Base-by-base conservation (phyloP, 2,888 invertebrate genomes). In the Arrhopalites spinosus region DNA sequence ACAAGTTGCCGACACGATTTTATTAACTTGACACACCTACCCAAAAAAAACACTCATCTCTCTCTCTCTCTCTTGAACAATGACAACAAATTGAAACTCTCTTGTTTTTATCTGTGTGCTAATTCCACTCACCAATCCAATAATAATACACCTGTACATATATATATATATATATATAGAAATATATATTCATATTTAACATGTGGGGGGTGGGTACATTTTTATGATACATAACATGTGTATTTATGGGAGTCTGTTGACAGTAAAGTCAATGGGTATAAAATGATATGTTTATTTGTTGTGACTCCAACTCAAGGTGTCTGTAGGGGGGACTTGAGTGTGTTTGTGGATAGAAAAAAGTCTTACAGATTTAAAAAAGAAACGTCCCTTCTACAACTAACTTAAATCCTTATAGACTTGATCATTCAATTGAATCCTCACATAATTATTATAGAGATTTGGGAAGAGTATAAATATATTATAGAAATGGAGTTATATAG, bases 1-100 rank as follows among this genome's bases (percentile, higher is more conserved):
- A n/a, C n/a, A n/a, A 23, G 11, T 3, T 36, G 71, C 71, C 71
- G 71, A 59, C 71, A 30, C n/a, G 23, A 63, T 72, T 72, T 72
- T 72, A 72, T 63, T 63, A 63, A 61, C 61, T 71, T 27, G 70
- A 56, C 72, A 72, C 72, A 63, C 72, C 72, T 72, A 30, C 61
- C 2, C 2, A 63, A 63, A 63, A 68, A 68, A 70, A 72, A 72
- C 72, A 23, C 63, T 61, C 45, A 61, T 45, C 61, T 61, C 71
- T 59, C 17, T 56, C 53, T n/a, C 2, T 2, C 59, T 20, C n/a
- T 20, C 20, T 56, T 56, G 53, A n/a, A 64, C 66, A 66, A 43
- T 66, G 45, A 66, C 45, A 66, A 43, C 45, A 66, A 43, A 20
- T 64, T 43, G 30, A 66, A 66, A 1, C 2, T 3, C 45, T 43